Percentiles rank a stretch among this genome's conserved stretches.
Evolutionary conservation across 1,140 invertebrate genomes (phyloP).

Genomic region (Eulimnadia texana): DNA sequence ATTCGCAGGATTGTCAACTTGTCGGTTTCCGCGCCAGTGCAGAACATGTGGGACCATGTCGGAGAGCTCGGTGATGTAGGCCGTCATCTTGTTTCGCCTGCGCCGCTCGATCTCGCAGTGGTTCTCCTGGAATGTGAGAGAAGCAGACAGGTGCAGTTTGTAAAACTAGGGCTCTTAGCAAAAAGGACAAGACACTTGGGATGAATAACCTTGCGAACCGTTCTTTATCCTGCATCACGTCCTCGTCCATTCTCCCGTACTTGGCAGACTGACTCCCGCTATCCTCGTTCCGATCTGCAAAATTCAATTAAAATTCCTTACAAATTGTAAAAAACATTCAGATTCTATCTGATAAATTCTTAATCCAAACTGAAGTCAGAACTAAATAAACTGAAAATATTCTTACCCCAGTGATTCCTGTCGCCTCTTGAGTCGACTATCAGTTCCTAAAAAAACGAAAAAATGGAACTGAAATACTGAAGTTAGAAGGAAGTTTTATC

Average conservation of each 20-base stretch:
- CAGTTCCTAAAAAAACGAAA: conserved; percentile 5
- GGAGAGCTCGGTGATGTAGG: conserved; percentile 97
- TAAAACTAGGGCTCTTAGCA: not conserved
- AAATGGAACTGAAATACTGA: not conserved
- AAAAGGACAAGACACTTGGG: not conserved
- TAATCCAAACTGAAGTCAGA: not conserved
- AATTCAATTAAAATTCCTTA: conserved; percentile 12
- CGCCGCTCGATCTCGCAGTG: conserved; percentile 99
- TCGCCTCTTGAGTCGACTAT: conserved; percentile 6
- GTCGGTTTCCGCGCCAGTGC: conserved; percentile 92
- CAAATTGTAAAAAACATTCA: not conserved
- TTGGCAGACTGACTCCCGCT: conserved; percentile 55
- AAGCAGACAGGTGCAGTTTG: conserved; percentile 1
- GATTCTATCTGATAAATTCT: not conserved
- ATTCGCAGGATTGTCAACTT: conserved; percentile 97
- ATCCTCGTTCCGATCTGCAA: conserved; percentile 65
- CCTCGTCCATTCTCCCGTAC: conserved; percentile 77
- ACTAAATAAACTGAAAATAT: not conserved
- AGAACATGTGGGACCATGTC: conserved; percentile 99
- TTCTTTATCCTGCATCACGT: conserved; percentile 86
- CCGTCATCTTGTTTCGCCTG: conserved; percentile 98
- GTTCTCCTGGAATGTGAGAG: conserved; percentile 60
- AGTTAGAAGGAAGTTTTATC: too few relatives aligned
- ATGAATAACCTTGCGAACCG: conserved; percentile 66
- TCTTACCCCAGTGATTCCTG: conserved; percentile 8